Percentiles rank a stretch among this genome's conserved stretches.
These are phyloP conservation scores for Ichneumon xanthorius DNA, from an alignment of 2,888 invertebrate genomes.

Conservation along the genomic window DNA sequence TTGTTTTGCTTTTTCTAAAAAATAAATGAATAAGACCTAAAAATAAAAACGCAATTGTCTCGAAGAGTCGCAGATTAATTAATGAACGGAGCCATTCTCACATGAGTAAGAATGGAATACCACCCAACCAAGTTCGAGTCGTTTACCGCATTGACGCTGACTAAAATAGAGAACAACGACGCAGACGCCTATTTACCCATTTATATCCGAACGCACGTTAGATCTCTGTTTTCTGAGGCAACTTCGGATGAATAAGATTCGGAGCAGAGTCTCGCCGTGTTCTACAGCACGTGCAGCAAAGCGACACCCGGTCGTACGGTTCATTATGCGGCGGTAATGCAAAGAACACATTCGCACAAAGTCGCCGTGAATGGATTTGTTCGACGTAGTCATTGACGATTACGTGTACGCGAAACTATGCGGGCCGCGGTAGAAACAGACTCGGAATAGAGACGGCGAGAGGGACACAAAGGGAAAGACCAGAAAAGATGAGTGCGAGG, in stretches of 20 bases:
- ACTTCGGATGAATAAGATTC: constrained; percentile 45
- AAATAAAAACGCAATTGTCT: no score
- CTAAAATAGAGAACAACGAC: not conserved
- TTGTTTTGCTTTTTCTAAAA: no score
- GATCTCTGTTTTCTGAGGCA: constrained; percentile 23
- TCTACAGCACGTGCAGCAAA: constrained; percentile 29
- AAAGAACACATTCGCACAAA: constrained; percentile 22
- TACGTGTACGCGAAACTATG: constrained; percentile 56
- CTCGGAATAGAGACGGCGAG: not conserved
- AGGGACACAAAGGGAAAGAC: not conserved
- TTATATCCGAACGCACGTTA: constrained; percentile 9
- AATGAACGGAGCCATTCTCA: no score
- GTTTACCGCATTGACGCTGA: not conserved
- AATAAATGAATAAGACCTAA: no score
- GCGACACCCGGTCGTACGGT: not conserved
- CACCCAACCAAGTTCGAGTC: constrained; percentile 32
- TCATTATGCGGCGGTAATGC: not conserved
- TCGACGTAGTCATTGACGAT: constrained; percentile 61
- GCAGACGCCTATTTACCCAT: not conserved
- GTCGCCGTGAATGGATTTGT: constrained; percentile 59
- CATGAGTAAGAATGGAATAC: not conserved
- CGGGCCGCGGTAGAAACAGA: constrained; percentile 21
- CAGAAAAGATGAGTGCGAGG: not conserved
- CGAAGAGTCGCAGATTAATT: no score
- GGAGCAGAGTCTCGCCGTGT: constrained; percentile 19